Base-by-base conservation (phyloP, 2,888 invertebrate species). In the Crossocerus cetratus region DNA sequence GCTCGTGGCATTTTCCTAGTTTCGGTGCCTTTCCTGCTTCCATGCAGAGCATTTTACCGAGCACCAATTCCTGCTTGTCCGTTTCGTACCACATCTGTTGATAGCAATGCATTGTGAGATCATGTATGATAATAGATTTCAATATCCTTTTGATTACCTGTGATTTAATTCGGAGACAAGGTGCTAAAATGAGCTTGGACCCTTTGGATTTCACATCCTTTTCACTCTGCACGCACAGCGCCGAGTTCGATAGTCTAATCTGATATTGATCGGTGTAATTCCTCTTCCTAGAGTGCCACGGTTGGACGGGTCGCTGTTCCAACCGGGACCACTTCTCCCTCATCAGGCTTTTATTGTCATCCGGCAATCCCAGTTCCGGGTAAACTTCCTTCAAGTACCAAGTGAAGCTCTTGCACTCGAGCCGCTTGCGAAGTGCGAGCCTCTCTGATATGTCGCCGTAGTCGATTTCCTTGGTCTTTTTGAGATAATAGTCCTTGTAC, bases 1-100 rank as follows among this genome's bases (percentile, higher is more conserved):
- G 95, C 89, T 97, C 97, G 86, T 98, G 98, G 86, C 99, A 99
- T 90, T 99, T 98, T 81, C 95, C 94, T 11, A 99, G 91, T 67
- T 94, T 92, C 0, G 97, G 96, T 59, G 92, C 91, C 66, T 92
- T 92, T 13, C 92, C 91, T 0, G 95, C 94, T 90, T 99, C 98
- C 81, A 99, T 90, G 86, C 98, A 98, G 13, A 98, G 91, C 43
- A 96, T 91, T 77, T 96, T 95, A 0, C 96, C 96, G 65, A 99
- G 91, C 13, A 98, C 94, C 44, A 98, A 89, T 90, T 98, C 98
- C 61, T 93, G 92, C 75, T 94, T 95, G 71, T 94, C 94, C 0
- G 97, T 97, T 90, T 97, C 95, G 81, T 94, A 95, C 97, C 97
- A 97, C 85, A 95, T 92, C 94, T 96, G 88, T 4, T 13, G 16